A percentile compares a stretch with the other conserved stretches of the same genome.
These are phyloP conservation scores for Muscicapa adusta DNA, from an alignment of 2,113 vertebrate genomes.

Conservation along the genomic window DNA sequence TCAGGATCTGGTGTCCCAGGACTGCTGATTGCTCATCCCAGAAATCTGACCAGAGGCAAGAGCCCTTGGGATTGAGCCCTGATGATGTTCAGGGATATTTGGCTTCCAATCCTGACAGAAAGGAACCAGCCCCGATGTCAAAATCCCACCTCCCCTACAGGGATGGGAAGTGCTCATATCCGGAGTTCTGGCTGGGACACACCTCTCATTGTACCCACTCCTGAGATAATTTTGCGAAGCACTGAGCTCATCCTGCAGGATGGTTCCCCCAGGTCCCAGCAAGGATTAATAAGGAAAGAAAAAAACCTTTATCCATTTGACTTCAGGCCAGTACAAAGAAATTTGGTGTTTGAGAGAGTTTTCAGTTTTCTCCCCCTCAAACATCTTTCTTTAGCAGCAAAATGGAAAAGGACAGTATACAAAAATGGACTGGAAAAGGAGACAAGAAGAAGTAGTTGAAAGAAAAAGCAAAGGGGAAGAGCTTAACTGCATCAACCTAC, in stretches of 20 bases:
- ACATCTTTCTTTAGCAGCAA: neutral
- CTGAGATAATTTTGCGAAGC: constrained; percentile 14
- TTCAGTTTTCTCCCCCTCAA: neutral
- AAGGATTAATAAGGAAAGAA: neutral
- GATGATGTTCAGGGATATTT: neutral
- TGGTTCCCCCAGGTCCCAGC: neutral
- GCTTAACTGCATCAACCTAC: neutral
- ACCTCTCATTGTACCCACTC: constrained; percentile 1
- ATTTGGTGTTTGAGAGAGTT: neutral
- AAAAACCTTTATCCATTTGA: neutral
- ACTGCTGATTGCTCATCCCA: neutral
- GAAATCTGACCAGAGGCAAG: rapidly evolving
- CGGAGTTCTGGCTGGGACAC: constrained; percentile 28
- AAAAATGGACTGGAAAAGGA: neutral
- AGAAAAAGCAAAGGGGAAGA: neutral
- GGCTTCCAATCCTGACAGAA: neutral
- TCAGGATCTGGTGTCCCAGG: neutral
- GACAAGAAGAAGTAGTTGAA: neutral
- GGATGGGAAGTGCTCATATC: constrained; percentile 22
- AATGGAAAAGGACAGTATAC: neutral
- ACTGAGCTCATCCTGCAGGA: constrained; percentile 36
- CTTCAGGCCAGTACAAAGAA: neutral
- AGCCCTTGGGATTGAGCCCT: neutral
- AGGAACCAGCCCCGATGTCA: neutral
- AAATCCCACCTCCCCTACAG: constrained; percentile 19